phyloP scores from a whole-genome alignment of 2,888 invertebrate genomes.

The Melieria crassipennis region DNA sequence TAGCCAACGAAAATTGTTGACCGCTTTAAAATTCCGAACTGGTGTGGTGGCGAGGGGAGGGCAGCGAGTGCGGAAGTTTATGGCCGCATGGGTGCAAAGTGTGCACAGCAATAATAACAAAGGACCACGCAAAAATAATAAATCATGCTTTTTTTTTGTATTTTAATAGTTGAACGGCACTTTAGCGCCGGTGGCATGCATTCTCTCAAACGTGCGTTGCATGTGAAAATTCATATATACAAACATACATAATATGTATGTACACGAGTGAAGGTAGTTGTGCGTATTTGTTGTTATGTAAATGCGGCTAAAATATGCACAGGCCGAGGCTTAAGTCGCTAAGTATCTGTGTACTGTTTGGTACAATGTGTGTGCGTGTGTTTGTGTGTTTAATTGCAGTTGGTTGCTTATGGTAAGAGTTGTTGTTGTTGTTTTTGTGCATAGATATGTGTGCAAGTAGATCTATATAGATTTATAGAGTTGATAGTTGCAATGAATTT shows the following conservation, averaged over 20 bases:
- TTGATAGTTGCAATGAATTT: no score
- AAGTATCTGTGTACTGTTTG: background rate
- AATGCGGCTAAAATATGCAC: background rate
- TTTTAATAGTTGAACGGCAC: slow-evolving; percentile 1
- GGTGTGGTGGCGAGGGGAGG: no score
- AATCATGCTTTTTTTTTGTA: background rate
- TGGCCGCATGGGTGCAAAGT: background rate
- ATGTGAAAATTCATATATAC: slow-evolving; percentile 12
- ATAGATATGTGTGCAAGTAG: no score
- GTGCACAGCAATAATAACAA: slow-evolving; percentile 14
- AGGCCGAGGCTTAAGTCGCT: slow-evolving; percentile 3
- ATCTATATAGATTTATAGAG: no score
- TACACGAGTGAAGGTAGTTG: background rate
- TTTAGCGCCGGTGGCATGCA: background rate
- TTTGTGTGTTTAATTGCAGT: background rate
- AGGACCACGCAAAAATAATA: background rate
- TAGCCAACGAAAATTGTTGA: no score
- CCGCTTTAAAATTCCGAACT: no score
- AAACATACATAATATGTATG: background rate
- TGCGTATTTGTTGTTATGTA: slow-evolving; percentile 27
- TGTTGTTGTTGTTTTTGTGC: no score
- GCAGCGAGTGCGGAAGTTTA: no score
- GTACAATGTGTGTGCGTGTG: background rate
- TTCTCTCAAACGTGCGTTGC: slow-evolving; percentile 5
- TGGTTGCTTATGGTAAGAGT: no score